Base-by-base conservation (phyloP, 2,888 invertebrate species). In the Linyphia triangularis region DNA sequence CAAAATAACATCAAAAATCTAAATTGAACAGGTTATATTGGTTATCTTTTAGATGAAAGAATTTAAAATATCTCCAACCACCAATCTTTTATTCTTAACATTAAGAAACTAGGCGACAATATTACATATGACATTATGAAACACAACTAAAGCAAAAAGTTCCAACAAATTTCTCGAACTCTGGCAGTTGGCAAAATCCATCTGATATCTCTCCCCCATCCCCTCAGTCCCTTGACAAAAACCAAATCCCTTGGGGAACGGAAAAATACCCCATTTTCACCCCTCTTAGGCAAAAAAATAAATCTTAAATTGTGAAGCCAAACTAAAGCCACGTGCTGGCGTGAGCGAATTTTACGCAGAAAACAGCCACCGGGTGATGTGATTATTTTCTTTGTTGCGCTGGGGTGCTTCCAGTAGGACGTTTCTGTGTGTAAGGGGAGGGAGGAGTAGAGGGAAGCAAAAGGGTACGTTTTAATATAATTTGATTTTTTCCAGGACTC, bases 181-280 rank as follows among this genome's bases (percentile, higher is more conserved):
- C 13, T 33, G 81, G 69, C 81, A 81, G 81, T 51, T 81, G 81
- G 69, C 79, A 69, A 81, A 81, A 69, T 37, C 59, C 67, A 81
- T 81, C 22, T 22, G 57, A 24, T 30, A 30, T 13, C 22, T 13
- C 37, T 37, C 37, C 77, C 81, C 40, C 40, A 22, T 30, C 57
- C 30, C 22, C 65, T 24, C 28, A n/a, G 4, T 51, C 51, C 16
- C 0, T n/a, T 51, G 51, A 51, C 51, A 51, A 51, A 51, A 51
- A n/a, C 51, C 51, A 51, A 51, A 9, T n/a, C 51, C 51, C 51
- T 51, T 51, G 51, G 51, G 51, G 51, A 51, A 9, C 13, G 51
- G 16, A n/a, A 51, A 51, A 51, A 51, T n/a, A 51, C 51, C 51
- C 51, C 16, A 51, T 51, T 51, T n/a, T 51, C 51, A 51, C 51